Percentiles rank a stretch among this genome's conserved stretches.
Conservation (phyloP, 1,140 invertebrate genomes). For the Ectropis grisescens region DNA sequence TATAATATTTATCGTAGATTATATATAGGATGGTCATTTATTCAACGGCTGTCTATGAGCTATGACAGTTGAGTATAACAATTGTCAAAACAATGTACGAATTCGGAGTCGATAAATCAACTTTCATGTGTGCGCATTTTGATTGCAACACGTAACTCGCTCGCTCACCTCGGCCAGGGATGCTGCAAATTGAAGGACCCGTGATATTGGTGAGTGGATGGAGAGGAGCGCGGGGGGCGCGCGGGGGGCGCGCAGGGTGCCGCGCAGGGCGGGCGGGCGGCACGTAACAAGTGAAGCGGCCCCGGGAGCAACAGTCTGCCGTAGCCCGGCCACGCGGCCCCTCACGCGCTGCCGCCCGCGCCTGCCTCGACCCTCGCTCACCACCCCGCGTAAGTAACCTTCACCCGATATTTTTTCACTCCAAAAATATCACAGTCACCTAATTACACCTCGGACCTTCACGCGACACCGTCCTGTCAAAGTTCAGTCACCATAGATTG, state of each 20-base stretch:
- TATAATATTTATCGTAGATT: no score
- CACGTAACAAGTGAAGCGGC: conserved; percentile 65
- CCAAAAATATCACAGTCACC: no score
- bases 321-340: conserved; percentile 59
- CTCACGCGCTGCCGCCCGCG: conserved; percentile 36
- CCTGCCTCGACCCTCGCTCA: conserved; percentile 24
- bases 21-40: no score
- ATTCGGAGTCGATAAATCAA: no score
- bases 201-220: conserved; percentile 51
- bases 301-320: conserved; percentile 68
- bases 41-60: no score
- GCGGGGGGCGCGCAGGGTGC: conserved; percentile 23
- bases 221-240: conserved; percentile 35
- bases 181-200: conserved; percentile 54
- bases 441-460: no score
- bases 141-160: not conserved
- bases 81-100: no score
- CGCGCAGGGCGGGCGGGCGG: conserved; percentile 46
- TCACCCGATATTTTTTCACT: conserved; percentile 18
- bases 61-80: no score
- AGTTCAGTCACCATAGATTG: no score
- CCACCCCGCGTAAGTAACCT: conserved; percentile 54
- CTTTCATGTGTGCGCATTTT: not conserved
- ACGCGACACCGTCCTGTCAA: no score
- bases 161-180: conserved; percentile 19